phyloP scores from a whole-genome alignment of 1,140 invertebrate genomes.

The Aplysia californica region DNA sequence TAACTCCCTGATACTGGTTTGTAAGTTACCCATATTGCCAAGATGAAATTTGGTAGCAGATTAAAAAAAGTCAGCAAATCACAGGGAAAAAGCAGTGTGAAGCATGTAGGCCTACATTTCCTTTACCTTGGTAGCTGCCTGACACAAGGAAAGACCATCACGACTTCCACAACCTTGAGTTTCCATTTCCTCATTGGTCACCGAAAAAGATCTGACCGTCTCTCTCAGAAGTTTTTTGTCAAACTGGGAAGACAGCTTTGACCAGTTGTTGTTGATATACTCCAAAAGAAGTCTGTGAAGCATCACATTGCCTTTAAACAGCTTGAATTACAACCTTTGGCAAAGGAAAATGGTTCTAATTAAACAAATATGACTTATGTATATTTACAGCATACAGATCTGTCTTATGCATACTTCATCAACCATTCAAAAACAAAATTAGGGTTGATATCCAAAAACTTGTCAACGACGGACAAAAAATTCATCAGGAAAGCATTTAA shows the following conservation, averaged over 20 bases:
- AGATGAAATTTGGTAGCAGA: too few species aligned
- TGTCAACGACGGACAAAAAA: too few species aligned
- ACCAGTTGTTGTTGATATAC: constrained; percentile 60
- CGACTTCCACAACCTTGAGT: constrained; percentile 30
- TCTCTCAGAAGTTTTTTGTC: constrained; percentile 56
- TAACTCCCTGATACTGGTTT: too few species aligned
- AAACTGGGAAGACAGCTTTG: constrained; percentile 40
- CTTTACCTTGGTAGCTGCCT: constrained; percentile 49
- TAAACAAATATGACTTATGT: background rate
- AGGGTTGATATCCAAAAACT: too few species aligned
- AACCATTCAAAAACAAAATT: too few species aligned
- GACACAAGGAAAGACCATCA: constrained; percentile 43
- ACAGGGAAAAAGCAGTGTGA: too few species aligned
- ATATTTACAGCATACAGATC: background rate
- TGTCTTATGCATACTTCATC: background rate
- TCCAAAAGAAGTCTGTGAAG: constrained; percentile 54
- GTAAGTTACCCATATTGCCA: too few species aligned
- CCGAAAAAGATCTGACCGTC: constrained; percentile 59
- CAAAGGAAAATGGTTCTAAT: background rate
- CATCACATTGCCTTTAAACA: too few species aligned
- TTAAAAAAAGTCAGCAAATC: too few species aligned
- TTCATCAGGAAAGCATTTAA: too few species aligned
- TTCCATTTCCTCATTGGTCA: constrained; percentile 63
- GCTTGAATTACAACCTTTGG: too few species aligned
- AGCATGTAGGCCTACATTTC: too few species aligned